Evolutionary conservation across 2,888 invertebrate species (phyloP).

Genomic region (Lacanobia wlatinum): DNA sequence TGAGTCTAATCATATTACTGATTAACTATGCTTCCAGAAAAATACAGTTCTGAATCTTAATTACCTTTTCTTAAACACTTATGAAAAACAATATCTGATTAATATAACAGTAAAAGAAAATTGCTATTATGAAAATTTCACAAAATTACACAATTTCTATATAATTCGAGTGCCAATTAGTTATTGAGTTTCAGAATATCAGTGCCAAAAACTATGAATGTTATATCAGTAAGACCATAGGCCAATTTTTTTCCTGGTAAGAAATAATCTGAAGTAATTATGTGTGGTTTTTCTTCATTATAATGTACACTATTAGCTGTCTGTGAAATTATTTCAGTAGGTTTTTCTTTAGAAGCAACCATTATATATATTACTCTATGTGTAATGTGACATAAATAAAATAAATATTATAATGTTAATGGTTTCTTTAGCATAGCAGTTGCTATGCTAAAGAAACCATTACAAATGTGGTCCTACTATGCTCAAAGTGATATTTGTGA

Average conservation of each 20-base stretch:
- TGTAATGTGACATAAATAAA: neutral
- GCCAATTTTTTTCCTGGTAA: neutral
- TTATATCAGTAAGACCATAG: neutral
- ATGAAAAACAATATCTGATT: neutral
- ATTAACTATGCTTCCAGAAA: neutral
- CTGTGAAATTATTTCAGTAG: constrained; percentile 11
- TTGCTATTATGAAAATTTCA: neutral
- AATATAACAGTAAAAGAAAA: neutral
- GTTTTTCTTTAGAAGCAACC: constrained; percentile 4
- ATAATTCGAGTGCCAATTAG: neutral
- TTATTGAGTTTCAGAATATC: neutral
- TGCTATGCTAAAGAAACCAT: no score
- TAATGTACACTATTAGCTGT: neutral
- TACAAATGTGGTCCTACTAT: neutral
- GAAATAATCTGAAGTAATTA: constrained; percentile 7
- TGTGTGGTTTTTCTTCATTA: constrained; percentile 7
- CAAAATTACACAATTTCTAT: constrained; percentile 3
- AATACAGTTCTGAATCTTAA: neutral
- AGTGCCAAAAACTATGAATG: constrained; percentile 11
- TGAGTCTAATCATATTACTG: no score
- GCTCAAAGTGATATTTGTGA: neutral
- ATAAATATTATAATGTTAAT: neutral
- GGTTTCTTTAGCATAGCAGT: neutral
- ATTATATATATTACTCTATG: neutral
- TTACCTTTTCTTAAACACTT: neutral